Evolutionary conservation across 2,888 invertebrate species (phyloP), one percentile per base, ranked within the genome.

Genomic region (Leptarthrus brevirostris): DNA sequence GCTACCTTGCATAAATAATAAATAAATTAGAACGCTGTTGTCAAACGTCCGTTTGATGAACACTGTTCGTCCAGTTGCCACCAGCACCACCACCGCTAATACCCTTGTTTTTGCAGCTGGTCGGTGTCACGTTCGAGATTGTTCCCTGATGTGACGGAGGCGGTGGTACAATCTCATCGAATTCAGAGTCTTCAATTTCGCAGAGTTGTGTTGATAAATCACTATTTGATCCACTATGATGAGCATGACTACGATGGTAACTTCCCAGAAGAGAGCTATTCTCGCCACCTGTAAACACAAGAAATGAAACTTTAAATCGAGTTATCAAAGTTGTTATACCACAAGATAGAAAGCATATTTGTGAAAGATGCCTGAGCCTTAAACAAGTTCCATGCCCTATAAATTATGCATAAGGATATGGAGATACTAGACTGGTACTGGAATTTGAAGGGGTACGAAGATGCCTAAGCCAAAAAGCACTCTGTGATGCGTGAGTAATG

Each of bases 171-270:
- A 76, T 54, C 14, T 84, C 84, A 84, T 93, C 93, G 80, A 89
- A 90, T 83, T 94, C 94, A 54, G 93, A 93, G 85, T 94, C 94
- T 86, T 96, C 96, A 81, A 97, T 95, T 87, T 96, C 96, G 87
- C 96, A 96, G 77, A 96, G 88, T 83, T 92, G 91, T 70, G 93
- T 91, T 70, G 96, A 96, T 79, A 95, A 87, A 86, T 95, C 94
- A 86, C 96, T 95, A 84, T 92, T 91, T 79, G 95, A 95, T 77
- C 85, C 86, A 77, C 88, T 88, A 53, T 89, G 90, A 34, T 75
- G 54, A 47, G 74, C 70, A 72, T 74, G 76, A 76, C 76, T 80
- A 77, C 72, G 82, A 76, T 79, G 81, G 79, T 79, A 82, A 77
- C 76, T 81, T 77, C 91, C 93, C 78, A 92, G 87, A 79, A 93